phyloP scores from a whole-genome alignment of 2,888 invertebrate species.

The Eristalis intricaria region DNA sequence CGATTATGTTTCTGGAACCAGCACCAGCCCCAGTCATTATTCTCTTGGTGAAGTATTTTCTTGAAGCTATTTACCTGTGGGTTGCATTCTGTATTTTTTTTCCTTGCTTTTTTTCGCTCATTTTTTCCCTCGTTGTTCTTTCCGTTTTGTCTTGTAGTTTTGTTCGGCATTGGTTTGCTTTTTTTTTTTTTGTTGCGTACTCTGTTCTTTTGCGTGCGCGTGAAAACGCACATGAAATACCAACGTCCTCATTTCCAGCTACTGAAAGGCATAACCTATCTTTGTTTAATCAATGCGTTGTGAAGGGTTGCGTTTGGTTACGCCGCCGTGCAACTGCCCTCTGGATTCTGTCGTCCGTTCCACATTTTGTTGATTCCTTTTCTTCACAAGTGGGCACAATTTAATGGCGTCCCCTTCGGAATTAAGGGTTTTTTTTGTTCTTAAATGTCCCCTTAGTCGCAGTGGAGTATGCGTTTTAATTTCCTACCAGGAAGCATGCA shows the following conservation, averaged over 20 bases:
- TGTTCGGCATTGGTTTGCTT: neutral
- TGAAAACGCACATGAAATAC: slow-evolving; percentile 25
- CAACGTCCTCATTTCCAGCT: slow-evolving; percentile 1
- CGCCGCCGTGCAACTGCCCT: neutral
- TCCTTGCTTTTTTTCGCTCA: neutral
- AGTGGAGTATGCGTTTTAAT: neutral
- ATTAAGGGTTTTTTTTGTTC: neutral
- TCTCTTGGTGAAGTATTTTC: slow-evolving; percentile 25
- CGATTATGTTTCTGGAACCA: slow-evolving; percentile 45
- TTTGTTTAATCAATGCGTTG: slow-evolving; percentile 24
- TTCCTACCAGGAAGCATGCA: neutral
- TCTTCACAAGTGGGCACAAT: neutral
- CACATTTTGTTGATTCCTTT: slow-evolving; percentile 3
- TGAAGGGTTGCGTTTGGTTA: neutral
- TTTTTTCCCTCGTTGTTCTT: slow-evolving; percentile 7
- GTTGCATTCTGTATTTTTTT: neutral
- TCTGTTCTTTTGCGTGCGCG: slow-evolving; percentile 6
- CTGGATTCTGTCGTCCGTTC: neutral
- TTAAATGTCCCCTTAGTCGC: neutral
- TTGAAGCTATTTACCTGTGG: slow-evolving; percentile 26
- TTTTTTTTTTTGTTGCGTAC: neutral
- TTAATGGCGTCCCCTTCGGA: neutral
- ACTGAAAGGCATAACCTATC: slow-evolving; percentile 5
- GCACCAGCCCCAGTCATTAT: slow-evolving; percentile 34
- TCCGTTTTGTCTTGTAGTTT: neutral